Evolutionary conservation across 2,888 invertebrate species (phyloP).

Genomic region (Nysson spinosus): DNA sequence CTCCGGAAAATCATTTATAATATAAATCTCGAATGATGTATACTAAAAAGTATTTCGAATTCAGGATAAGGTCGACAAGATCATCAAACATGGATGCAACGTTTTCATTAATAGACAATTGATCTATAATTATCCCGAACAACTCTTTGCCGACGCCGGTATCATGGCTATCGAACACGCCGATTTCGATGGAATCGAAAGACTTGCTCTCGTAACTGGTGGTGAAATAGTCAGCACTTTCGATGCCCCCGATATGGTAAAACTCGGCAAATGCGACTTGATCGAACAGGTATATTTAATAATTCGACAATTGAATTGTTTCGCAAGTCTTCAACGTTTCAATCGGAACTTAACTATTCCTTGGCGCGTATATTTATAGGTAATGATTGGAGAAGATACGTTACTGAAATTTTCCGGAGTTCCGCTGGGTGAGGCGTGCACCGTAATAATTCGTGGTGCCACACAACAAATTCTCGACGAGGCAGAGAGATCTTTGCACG

Average conservation of each 20-base stretch:
- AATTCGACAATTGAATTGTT: not conserved
- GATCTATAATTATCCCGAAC: slow-evolving; percentile 99
- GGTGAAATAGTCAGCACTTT: slow-evolving; percentile 99
- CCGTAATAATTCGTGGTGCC: slow-evolving; percentile 97
- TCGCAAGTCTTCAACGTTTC: slow-evolving; percentile 9
- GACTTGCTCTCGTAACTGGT: slow-evolving; percentile 97
- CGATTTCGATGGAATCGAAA: slow-evolving; percentile 99
- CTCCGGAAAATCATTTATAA: not conserved
- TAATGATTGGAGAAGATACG: slow-evolving; percentile 99
- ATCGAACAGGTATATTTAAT: slow-evolving; percentile 88
- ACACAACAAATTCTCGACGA: slow-evolving; percentile 99
- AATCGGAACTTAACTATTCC: too few relatives aligned
- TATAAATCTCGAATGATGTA: slow-evolving; percentile 1
- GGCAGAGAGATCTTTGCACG: slow-evolving; percentile 98
- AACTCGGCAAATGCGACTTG: slow-evolving; percentile 94
- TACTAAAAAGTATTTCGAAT: not conserved
- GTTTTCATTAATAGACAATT: slow-evolving; percentile 99
- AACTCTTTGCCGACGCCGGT: slow-evolving; percentile 98
- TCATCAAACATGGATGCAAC: slow-evolving; percentile 95
- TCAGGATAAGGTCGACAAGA: slow-evolving; percentile 95
- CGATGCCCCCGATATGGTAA: slow-evolving; percentile 93
- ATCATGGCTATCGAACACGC: slow-evolving; percentile 99
- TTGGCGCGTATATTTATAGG: slow-evolving; percentile 77
- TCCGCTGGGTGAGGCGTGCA: slow-evolving; percentile 96
- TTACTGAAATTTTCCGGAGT: slow-evolving; percentile 97